Evolutionary conservation across 2,888 invertebrate species (phyloP), one percentile per base, ranked within the genome.

Genomic region (Meliscaeva auricollis): DNA sequence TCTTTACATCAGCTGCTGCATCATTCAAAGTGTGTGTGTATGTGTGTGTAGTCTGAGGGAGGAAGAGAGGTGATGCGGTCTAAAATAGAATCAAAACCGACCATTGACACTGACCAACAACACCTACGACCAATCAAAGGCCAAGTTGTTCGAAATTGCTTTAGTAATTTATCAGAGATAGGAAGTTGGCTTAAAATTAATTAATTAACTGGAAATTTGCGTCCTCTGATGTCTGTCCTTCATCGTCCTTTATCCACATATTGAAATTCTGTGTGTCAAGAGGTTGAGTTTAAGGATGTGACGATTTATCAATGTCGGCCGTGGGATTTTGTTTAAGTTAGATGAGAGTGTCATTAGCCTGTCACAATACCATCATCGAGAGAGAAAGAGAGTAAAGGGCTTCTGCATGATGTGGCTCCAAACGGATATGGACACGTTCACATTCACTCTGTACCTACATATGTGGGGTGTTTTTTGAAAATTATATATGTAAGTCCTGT

Each of bases 101-200:
- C 64, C 48, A 26, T 6, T 17, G 35, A 13, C 26, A 22, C 22
- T 5, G 22, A 15, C 17, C 22, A 44, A 70, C 44, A 38, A 62
- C 52, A 30, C 32, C 32, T 15, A 52, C 38, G 52, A 56, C 54
- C 48, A 64, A 32, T 50, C 66, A 66, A 70, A 69, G 78, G 66
- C 75, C 75, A 70, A 79, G 84, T 70, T 41, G 38, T 52, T 46
- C 41, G 46, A 75, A 84, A 84, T 79, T 69, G 79, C 62, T 75
- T 84, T 68, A 75, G 74, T 79, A 74, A 84, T 84, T 84, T 80
- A 80, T 84, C 84, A 80, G 26, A 48, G 69, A 80, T 80, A 70
- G 54, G 60, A 84, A 35, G 46, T 66, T 70, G 74, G 68, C 75
- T 72, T 58, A 76, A 80, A 84, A 75, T 72, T 84, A 80, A 84